Conservation (phyloP, 2,888 invertebrate genomes). For the Aromia moschata region DNA sequence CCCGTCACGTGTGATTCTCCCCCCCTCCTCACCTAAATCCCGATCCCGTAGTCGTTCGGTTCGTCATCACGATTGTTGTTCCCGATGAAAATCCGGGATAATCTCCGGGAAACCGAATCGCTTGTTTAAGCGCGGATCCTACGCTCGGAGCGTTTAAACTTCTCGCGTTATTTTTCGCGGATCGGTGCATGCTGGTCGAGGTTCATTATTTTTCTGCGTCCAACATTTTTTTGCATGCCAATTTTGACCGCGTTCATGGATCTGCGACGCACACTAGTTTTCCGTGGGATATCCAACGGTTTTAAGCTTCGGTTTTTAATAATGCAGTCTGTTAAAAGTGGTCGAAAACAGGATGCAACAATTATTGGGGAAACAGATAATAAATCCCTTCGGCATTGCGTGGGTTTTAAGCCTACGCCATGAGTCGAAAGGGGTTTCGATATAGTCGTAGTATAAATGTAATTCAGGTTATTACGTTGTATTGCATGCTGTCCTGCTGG, state of each 20-base stretch:
- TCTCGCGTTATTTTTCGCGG: constrained; percentile 30
- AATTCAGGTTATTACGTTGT: too few relatives aligned
- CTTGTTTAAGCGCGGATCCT: constrained; percentile 27
- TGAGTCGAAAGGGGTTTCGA: too few relatives aligned
- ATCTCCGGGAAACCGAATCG: constrained; percentile 12
- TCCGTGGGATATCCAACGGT: constrained; percentile 24
- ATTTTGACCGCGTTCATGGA: constrained; percentile 31
- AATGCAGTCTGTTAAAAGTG: too few relatives aligned
- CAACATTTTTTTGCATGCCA: constrained; percentile 33
- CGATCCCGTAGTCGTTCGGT: constrained; percentile 11
- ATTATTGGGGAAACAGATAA: too few relatives aligned
- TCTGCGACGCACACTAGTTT: constrained; percentile 26
- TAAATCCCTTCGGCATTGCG: too few relatives aligned
- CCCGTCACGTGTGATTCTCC: constrained; percentile 24
- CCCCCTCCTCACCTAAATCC: too few relatives aligned
- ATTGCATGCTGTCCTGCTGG: too few relatives aligned
- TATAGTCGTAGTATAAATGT: too few relatives aligned
- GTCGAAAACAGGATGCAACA: too few relatives aligned
- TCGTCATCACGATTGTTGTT: background rate
- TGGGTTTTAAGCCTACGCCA: too few relatives aligned
- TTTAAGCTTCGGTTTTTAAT: too few relatives aligned
- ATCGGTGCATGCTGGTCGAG: constrained; percentile 32
- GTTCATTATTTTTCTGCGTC: too few relatives aligned
- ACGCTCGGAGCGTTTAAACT: constrained; percentile 34
- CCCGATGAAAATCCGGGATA: constrained; percentile 8